Conservation (phyloP, 2,888 invertebrate genomes). For the Gymnosoma rotundatum region DNA sequence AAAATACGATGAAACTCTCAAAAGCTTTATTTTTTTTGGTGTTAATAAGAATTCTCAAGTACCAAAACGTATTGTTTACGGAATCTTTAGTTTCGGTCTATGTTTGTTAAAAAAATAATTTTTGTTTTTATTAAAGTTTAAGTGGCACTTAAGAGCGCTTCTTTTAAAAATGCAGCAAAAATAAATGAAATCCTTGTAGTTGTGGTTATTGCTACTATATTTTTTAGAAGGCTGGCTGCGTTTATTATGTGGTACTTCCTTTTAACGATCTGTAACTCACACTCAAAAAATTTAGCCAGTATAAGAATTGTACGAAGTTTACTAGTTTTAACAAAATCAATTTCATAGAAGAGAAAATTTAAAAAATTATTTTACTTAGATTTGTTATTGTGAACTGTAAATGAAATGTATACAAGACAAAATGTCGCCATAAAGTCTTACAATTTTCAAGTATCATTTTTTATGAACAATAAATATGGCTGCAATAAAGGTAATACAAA, state of each 20-base stretch:
- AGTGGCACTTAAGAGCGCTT: constrained; percentile 47
- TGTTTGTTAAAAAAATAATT: constrained; percentile 5
- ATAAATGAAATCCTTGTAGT: constrained; percentile 45
- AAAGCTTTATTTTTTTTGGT: constrained; percentile 32
- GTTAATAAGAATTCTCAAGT: constrained; percentile 40
- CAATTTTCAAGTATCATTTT: no score
- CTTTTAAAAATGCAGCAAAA: constrained; percentile 40
- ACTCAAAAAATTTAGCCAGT: neutral
- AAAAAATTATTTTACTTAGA: no score
- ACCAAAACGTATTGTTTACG: constrained; percentile 1
- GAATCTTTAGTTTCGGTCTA: neutral
- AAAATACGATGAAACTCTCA: constrained; percentile 3
- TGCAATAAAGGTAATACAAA: no score
- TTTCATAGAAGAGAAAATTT: no score
- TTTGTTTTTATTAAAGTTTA: constrained; percentile 60
- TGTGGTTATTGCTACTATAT: constrained; percentile 10
- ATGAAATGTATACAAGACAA: no score
- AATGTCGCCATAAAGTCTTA: no score
- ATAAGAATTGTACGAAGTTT: no score
- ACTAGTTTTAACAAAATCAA: no score
- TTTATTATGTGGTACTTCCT: constrained; percentile 62
- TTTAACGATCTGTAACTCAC: constrained; percentile 40
- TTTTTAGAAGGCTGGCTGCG: constrained; percentile 47
- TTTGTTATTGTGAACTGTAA: no score
- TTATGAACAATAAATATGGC: no score